Percentiles rank a stretch among this genome's conserved stretches.
phyloP scores from a whole-genome alignment of 2,797 vertebrate species.

The Oreochromis grahami region DNA sequence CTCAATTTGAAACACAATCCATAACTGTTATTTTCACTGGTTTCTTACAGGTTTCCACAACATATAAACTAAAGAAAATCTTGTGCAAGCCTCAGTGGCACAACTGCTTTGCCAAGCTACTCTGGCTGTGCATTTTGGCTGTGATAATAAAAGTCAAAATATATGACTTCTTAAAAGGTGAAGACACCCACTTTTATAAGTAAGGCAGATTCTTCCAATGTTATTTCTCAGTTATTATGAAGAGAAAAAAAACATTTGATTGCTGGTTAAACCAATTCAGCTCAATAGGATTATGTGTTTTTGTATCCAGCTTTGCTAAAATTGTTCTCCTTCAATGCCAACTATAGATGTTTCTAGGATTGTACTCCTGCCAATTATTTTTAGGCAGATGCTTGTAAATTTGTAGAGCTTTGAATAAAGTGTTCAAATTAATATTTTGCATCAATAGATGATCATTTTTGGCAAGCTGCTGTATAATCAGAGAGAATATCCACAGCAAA shows the following conservation, averaged over 20 bases:
- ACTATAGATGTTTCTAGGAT: slow-evolving; percentile 2
- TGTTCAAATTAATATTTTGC: neutral
- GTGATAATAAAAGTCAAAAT: neutral
- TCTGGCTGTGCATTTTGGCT: neutral
- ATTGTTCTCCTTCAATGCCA: neutral
- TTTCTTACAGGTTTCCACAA: neutral
- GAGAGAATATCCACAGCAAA: neutral
- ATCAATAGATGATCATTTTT: neutral
- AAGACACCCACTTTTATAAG: neutral
- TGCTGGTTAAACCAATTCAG: slow-evolving; percentile 1
- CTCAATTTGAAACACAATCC: neutral
- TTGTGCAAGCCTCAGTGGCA: neutral
- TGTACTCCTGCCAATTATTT: slow-evolving; percentile 3
- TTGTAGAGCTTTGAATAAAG: neutral
- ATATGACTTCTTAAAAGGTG: neutral
- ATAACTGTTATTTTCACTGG: neutral
- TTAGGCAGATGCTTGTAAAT: neutral
- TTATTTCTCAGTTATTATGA: neutral
- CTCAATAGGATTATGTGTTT: neutral
- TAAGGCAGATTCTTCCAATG: neutral
- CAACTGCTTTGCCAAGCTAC: neutral
- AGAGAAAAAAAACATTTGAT: neutral
- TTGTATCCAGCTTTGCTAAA: neutral
- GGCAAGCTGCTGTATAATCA: neutral
- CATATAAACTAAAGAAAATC: neutral